Percentiles rank a stretch among this genome's conserved stretches.
Conservation (phyloP, 2,797 vertebrate species). For the Carduelis carduelis region DNA sequence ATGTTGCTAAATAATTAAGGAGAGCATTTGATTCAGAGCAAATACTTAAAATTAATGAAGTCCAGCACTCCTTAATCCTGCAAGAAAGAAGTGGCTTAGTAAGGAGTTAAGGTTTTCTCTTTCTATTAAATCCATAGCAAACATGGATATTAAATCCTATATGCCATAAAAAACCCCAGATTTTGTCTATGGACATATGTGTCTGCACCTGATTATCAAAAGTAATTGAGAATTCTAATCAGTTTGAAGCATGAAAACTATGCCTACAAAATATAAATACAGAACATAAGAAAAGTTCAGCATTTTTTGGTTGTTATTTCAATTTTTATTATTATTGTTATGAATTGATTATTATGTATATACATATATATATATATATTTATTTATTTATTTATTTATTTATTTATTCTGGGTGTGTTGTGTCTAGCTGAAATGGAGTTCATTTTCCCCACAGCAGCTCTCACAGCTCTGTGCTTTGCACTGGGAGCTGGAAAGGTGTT, state of each 20-base stretch:
- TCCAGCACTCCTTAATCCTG: not conserved
- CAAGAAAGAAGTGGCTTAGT: not conserved
- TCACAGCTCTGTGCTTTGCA: not conserved
- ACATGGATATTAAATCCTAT: not conserved
- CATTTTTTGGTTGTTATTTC: not conserved
- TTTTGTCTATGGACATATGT: not conserved
- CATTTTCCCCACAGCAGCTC: not conserved
- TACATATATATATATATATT: too few species aligned
- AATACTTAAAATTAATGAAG: conserved; percentile 44
- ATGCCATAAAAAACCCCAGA: not conserved
- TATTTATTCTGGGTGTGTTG: fast-evolving
- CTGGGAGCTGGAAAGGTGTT: not conserved
- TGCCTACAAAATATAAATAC: not conserved
- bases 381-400: too few species aligned
- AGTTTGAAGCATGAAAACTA: not conserved
- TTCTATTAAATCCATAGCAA: not conserved
- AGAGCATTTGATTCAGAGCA: not conserved
- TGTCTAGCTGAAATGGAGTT: not conserved
- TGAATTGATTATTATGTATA: not conserved
- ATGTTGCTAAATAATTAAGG: not conserved
- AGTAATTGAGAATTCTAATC: not conserved
- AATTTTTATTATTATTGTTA: not conserved
- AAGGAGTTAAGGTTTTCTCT: not conserved
- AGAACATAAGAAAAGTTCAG: not conserved
- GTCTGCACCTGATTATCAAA: not conserved